phyloP scores from a whole-genome alignment of 1,140 invertebrate species.

The Choristoneura fumiferana region DNA sequence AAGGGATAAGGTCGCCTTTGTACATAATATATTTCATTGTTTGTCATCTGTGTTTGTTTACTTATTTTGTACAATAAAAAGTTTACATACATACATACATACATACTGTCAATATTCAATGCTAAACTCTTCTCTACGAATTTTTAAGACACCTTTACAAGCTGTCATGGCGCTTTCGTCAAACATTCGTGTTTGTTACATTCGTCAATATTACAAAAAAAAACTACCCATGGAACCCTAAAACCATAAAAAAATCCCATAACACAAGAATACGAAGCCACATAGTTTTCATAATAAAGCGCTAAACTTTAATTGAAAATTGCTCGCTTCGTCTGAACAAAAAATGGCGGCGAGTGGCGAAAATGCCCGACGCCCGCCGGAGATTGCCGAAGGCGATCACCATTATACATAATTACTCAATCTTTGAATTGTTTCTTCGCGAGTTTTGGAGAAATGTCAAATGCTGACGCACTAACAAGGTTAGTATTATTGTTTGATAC shows the following conservation, averaged over 20 bases:
- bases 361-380: conserved; percentile 44
- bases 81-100: too few species aligned
- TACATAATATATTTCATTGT: too few species aligned
- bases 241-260: conserved; percentile 21
- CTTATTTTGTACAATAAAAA: too few species aligned
- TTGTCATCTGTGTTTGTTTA: too few species aligned
- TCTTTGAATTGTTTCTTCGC: conserved; percentile 38
- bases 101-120: too few species aligned
- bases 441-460: conserved; percentile 5
- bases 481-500: too few species aligned
- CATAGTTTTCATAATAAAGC: conserved; percentile 61
- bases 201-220: too few species aligned
- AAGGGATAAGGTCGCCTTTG: too few species aligned
- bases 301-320: conserved; percentile 62
- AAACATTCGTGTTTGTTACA: too few species aligned
- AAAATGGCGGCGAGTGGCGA: conserved; percentile 39
- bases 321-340: conserved; percentile 35
- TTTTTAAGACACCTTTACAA: too few species aligned
- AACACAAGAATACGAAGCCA: conserved; percentile 21
- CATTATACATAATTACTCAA: conserved; percentile 67
- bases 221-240: not conserved
- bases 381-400: conserved; percentile 34
- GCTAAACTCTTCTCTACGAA: too few species aligned
- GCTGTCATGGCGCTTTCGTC: too few species aligned
- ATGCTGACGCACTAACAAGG: not conserved